phyloP scores from a whole-genome alignment of 2,888 invertebrate genomes.

The Orthosia cruda region DNA sequence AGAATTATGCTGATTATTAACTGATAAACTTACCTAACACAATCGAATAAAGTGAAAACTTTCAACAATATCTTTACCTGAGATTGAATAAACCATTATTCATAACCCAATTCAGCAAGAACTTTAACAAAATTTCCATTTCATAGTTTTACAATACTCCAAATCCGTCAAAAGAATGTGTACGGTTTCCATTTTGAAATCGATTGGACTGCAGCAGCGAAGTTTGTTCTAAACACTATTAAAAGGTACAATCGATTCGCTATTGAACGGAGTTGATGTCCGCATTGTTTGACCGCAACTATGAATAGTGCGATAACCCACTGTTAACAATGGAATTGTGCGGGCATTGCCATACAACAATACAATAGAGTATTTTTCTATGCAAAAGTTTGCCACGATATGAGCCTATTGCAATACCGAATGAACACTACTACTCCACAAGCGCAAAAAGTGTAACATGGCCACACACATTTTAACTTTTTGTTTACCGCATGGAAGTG shows the following conservation, averaged over 20 bases:
- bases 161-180: constrained; percentile 17
- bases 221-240: constrained; percentile 70
- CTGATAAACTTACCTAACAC: background rate
- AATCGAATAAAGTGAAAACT: background rate
- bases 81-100: no score
- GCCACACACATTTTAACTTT: no score
- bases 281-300: constrained; percentile 70
- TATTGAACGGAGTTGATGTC: constrained; percentile 70
- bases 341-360: constrained; percentile 28
- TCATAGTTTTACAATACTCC: constrained; percentile 22
- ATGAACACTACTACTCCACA: constrained; percentile 25
- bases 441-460: background rate
- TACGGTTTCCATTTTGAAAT: constrained; percentile 37
- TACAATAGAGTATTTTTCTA: constrained; percentile 54
- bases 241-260: constrained; percentile 71
- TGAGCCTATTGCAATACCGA: constrained; percentile 16
- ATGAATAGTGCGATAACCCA: constrained; percentile 54
- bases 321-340: constrained; percentile 57
- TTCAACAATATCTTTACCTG: background rate
- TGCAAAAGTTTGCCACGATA: constrained; percentile 34
- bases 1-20: no score
- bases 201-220: constrained; percentile 27
- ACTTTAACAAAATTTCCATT: background rate
- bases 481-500: no score
- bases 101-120: background rate